phyloP scores from a whole-genome alignment of 2,797 vertebrate species.

The Sternarchorhynchus goeldii region DNA sequence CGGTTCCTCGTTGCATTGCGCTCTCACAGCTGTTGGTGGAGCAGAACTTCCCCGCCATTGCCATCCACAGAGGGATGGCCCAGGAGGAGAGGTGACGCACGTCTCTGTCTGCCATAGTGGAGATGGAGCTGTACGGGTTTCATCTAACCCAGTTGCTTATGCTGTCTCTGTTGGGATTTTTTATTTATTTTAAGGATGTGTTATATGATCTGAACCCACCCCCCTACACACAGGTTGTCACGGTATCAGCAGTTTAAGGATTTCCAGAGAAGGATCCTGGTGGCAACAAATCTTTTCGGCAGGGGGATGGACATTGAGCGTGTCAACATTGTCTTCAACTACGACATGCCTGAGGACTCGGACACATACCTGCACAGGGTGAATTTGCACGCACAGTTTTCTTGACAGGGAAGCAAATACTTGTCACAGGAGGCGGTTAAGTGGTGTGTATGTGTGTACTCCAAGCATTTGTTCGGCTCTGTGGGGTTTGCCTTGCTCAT shows the following conservation, averaged over 20 bases:
- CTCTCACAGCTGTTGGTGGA: conserved; percentile 86
- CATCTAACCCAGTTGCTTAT: neutral
- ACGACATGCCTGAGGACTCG: conserved; percentile 80
- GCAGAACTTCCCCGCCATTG: conserved; percentile 88
- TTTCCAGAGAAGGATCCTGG: conserved; percentile 86
- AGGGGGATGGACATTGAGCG: conserved; percentile 90
- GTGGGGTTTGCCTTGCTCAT: neutral
- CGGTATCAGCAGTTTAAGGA: conserved; percentile 91
- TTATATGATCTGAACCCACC: neutral
- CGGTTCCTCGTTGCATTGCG: conserved; percentile 84
- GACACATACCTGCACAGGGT: conserved; percentile 80
- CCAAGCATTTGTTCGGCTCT: neutral
- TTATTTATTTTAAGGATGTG: neutral
- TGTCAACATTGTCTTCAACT: conserved; percentile 91
- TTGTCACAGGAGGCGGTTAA: too few species aligned
- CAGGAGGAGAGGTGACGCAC: conserved; percentile 82
- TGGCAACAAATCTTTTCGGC: conserved; percentile 88
- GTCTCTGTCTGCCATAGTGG: neutral
- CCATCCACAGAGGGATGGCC: conserved; percentile 85
- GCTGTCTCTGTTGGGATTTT: neutral
- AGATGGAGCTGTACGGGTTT: neutral
- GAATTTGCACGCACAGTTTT: conserved; percentile 19
- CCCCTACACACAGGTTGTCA: conserved; percentile 72
- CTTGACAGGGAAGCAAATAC: neutral
- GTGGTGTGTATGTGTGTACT: neutral